Conservation (phyloP, 2,888 invertebrate species). For the Rhagium mordax region DNA sequence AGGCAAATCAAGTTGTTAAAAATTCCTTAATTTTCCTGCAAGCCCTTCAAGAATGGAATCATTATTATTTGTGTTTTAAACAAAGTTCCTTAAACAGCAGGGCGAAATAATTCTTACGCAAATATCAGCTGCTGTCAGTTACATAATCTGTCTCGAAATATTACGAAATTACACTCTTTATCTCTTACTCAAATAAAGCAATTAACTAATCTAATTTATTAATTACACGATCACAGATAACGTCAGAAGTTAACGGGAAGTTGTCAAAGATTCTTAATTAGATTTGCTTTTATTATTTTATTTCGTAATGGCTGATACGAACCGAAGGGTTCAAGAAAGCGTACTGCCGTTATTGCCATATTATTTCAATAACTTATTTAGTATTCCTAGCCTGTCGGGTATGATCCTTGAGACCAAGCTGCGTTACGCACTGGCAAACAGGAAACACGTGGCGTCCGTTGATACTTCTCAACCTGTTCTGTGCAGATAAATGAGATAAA, state of each 20-base stretch:
- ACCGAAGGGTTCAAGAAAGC: constrained; percentile 9
- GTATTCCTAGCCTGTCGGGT: constrained; percentile 24
- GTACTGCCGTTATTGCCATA: constrained; percentile 17
- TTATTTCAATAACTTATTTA: constrained; percentile 11
- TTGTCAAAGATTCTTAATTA: constrained; percentile 19
- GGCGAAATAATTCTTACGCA: background rate
- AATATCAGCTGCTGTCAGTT: background rate
- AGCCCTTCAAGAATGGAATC: no score
- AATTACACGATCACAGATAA: background rate
- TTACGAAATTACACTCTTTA: background rate
- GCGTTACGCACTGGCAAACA: constrained; percentile 15
- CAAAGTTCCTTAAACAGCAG: background rate
- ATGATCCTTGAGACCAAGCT: constrained; percentile 32
- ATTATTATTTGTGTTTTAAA: no score
- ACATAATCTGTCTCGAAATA: background rate
- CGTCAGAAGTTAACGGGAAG: constrained; percentile 13
- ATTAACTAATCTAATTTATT: constrained; percentile 14
- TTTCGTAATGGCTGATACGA: background rate
- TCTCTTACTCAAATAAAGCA: background rate
- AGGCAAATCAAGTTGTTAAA: no score
- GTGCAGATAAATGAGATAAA: constrained; percentile 25
- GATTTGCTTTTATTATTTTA: background rate
- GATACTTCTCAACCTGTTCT: constrained; percentile 12
- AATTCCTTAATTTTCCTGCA: no score
- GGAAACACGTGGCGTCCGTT: constrained; percentile 32